Evolutionary conservation across 2,113 vertebrate genomes (phyloP), one percentile per base, ranked within the genome.

Genomic region (Crotalus horridus): DNA sequence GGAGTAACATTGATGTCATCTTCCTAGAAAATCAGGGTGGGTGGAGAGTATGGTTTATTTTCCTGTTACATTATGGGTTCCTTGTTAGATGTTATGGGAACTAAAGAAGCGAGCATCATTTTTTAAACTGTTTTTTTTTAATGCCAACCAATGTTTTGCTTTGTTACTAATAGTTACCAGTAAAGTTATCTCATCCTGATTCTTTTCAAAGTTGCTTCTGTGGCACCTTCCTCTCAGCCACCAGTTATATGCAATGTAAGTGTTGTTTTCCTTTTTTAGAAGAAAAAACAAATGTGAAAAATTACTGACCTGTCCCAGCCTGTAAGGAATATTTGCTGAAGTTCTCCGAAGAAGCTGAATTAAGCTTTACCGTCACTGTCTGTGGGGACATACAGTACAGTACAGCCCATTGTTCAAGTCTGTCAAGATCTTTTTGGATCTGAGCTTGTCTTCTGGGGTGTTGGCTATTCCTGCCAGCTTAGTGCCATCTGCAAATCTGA

Each of bases 291-390:
- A n/a, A 51, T 51, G 58, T 26, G 58, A 59, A 59, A 24, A 24
- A 92, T 91, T 91, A 88, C 64, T 93, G 87, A 43, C 24, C 54
- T 74, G 89, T 61, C 20, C 56, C 46, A 26, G 4, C 93, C 55
- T 0, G 92, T 89, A 89, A 89, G 91, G 5, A 90, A 54, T 94
- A 93, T 89, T 95, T 6, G 8, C 69, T 89, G 90, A 89, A 91
- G 64, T 58, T 89, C 46, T 61, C 6, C 4, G 23, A 53, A 39
- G 92, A 87, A 93, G 55, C 88, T 54, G 54, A 59, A 89, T 89
- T 61, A 85, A 51, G 89, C 87, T 61, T 93, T 61, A 86, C 23
- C 7, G 48, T 58, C 85, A 26, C 29, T 23, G 0, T 20, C 90
- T 91, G 92, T 48, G 29, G 93, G 1, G 4, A 89, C 0, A 0